Percentiles rank a stretch among this genome's conserved stretches.
Conservation (phyloP, 2,797 vertebrate genomes). For the Lithobates pipiens region DNA sequence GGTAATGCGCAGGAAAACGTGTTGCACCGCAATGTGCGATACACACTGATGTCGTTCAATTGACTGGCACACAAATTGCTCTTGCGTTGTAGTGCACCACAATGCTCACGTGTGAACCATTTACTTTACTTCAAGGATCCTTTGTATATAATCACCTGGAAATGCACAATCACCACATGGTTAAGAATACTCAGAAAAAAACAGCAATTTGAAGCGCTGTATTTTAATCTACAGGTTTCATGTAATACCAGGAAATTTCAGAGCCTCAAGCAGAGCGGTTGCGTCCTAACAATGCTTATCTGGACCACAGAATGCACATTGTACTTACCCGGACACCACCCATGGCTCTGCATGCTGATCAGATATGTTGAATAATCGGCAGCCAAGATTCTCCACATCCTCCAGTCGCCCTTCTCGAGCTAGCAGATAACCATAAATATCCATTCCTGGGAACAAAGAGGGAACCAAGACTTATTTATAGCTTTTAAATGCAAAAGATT, state of each 20-base stretch:
- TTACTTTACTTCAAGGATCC: no score
- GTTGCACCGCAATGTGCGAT: no score
- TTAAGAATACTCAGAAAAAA: no score
- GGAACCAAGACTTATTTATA: background rate
- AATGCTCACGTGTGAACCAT: no score
- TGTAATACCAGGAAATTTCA: background rate
- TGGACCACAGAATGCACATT: background rate
- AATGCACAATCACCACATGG: no score
- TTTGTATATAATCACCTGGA: no score
- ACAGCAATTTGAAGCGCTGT: no score
- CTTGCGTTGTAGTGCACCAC: no score
- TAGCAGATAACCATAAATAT: slow-evolving; percentile 96
- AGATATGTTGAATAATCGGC: slow-evolving; percentile 97
- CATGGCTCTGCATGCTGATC: slow-evolving; percentile 98
- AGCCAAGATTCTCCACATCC: slow-evolving; percentile 95
- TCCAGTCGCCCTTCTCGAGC: slow-evolving; percentile 96
- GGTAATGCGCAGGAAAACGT: no score
- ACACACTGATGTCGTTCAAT: no score
- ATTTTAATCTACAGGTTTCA: background rate
- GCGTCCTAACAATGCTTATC: background rate
- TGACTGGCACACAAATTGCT: no score
- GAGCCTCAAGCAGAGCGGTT: background rate
- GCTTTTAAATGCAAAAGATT: background rate
- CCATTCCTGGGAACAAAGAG: slow-evolving; percentile 84
- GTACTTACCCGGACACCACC: slow-evolving; percentile 94